These are phyloP conservation scores for Bubo blakistoni DNA, from an alignment of 2,113 vertebrate genomes.

Conservation along the genomic window DNA sequence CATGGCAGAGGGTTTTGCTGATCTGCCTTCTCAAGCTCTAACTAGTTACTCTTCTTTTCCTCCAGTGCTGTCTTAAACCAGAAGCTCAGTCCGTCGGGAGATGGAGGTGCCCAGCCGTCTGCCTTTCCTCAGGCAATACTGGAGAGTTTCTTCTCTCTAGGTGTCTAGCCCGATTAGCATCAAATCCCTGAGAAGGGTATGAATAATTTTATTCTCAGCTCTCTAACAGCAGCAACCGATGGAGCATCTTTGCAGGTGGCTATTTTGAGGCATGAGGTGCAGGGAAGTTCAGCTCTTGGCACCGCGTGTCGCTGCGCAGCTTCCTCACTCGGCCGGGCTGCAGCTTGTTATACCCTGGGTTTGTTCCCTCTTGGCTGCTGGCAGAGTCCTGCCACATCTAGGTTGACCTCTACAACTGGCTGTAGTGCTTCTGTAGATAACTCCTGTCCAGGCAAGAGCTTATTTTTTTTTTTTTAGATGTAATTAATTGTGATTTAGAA, in stretches of 20 bases:
- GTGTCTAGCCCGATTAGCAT: background rate
- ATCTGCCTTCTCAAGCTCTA: background rate
- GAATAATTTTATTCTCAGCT: background rate
- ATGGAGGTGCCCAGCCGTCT: background rate
- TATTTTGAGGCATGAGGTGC: background rate
- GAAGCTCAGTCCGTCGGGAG: background rate
- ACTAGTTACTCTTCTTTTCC: background rate
- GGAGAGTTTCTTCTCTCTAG: background rate
- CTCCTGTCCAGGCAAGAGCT: background rate
- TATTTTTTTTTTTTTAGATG: background rate
- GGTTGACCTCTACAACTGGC: background rate
- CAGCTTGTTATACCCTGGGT: background rate
- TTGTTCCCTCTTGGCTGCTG: rapidly evolving
- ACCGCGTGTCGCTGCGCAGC: rapidly evolving
- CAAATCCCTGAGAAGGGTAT: background rate
- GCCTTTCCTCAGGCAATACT: background rate
- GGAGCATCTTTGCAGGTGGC: background rate
- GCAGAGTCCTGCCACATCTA: background rate
- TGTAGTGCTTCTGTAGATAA: background rate
- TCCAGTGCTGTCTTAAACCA: background rate
- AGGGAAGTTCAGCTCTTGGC: background rate
- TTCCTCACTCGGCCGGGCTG: background rate
- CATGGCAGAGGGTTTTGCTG: background rate
- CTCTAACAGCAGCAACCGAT: background rate
- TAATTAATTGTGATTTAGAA: background rate